Conservation (phyloP, 1,140 invertebrate genomes). For the Drosophila insularis region DNA sequence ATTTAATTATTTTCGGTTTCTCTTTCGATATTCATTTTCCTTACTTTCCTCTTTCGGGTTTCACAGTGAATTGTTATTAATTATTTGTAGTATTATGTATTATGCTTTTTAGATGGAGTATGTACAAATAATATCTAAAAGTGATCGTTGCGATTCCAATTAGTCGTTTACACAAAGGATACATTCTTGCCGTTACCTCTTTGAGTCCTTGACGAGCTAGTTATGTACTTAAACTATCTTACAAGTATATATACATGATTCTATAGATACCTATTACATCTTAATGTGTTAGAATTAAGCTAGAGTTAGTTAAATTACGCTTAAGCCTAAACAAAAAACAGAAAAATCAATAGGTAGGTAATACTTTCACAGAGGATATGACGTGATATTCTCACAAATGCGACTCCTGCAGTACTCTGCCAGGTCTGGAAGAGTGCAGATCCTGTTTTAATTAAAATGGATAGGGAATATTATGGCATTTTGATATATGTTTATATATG, state of each 20-base stretch:
- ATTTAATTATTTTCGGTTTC: neutral
- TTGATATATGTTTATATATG: slow-evolving; percentile 43
- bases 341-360: slow-evolving; percentile 73
- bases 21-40: neutral
- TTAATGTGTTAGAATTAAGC: slow-evolving; percentile 23
- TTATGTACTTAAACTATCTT: slow-evolving; percentile 1
- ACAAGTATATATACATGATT: slow-evolving; percentile 21
- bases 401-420: slow-evolving; percentile 73
- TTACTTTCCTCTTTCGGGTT: slow-evolving; percentile 16
- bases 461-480: slow-evolving; percentile 48
- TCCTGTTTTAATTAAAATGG: slow-evolving; percentile 75
- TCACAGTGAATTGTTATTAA: slow-evolving; percentile 47
- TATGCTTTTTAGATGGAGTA: slow-evolving; percentile 18
- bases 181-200: slow-evolving; percentile 6
- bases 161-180: slow-evolving; percentile 40
- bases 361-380: slow-evolving; percentile 72
- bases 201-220: slow-evolving; percentile 14
- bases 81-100: neutral
- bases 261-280: slow-evolving; percentile 7
- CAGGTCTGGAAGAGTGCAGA: slow-evolving; percentile 64
- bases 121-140: slow-evolving; percentile 46
- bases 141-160: slow-evolving; percentile 48
- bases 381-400: slow-evolving; percentile 73
- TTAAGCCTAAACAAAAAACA: slow-evolving; percentile 45
- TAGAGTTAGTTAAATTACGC: slow-evolving; percentile 48